Evolutionary conservation across 2,797 vertebrate species (phyloP), one percentile per base, ranked within the genome.

Genomic region (Sylvia borin): DNA sequence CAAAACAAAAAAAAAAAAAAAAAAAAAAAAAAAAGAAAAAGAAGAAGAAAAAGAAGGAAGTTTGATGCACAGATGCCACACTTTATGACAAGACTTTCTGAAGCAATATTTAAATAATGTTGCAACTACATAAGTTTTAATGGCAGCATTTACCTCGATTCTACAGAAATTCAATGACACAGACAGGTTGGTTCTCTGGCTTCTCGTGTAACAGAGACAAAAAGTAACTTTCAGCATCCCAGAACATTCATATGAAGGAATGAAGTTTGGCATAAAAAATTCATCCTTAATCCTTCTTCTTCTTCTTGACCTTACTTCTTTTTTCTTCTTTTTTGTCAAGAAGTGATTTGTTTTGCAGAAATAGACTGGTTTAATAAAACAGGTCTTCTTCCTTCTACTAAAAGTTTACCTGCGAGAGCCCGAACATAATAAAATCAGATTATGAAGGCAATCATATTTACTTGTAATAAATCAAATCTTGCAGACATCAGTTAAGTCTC

Each of bases 391-490:
- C 97, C 96, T 97, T 97, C 98, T 97, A 97, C 98, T 98, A 98
- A 98, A 98, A 98, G 98, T 99, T 99, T 99, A 99, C 99, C 98
- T 98, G 98, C 91, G 99, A 99, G 99, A 99, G 98, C 98, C 98
- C 98, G 86, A 98, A 98, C 98, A 99, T 99, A 99, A 99, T 99
- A 99, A 99, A 99, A 99, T 99, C 98, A 99, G 99, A 99, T 99
- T 99, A 99, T 98, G 97, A 98, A 98, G 97, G 98, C 98, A 99
- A 99, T 99, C 98, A 98, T 98, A 99, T 99, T 99, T 99, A 99
- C 98, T 98, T 99, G 98, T 98, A 98, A 98, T 99, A 99, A 99
- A 99, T 99, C 99, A 98, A 98, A 98, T 98, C 97, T 98, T 97
- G 95, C 97, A 98, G 98, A 97, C 97, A 98, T 98, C 97, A 98